Conservation (phyloP, 2,888 invertebrate genomes). For the Eupeodes latifasciatus region DNA sequence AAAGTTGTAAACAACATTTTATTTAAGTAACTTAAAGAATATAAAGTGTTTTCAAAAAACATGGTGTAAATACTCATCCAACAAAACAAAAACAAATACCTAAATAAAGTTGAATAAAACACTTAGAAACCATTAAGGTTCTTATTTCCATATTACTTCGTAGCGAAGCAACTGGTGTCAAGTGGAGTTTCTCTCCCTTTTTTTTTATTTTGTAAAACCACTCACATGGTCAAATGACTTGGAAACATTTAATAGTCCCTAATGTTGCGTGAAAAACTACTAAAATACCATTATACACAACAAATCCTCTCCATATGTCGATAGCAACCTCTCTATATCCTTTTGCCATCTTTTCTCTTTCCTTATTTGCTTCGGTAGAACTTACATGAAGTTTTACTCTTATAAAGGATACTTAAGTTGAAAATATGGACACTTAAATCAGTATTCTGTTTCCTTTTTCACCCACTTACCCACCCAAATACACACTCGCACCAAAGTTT, state of each 20-base stretch:
- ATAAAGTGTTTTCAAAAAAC: neutral
- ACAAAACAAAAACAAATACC: neutral
- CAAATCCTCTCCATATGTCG: constrained; percentile 9
- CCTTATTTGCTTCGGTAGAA: neutral
- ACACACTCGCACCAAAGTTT: neutral
- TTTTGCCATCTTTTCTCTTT: neutral
- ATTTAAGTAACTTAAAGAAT: neutral
- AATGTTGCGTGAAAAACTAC: constrained; percentile 60
- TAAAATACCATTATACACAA: constrained; percentile 19
- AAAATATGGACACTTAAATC: constrained; percentile 53
- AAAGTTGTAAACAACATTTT: neutral
- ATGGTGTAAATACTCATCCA: neutral
- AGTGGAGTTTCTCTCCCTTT: neutral
- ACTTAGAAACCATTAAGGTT: neutral
- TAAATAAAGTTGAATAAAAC: neutral
- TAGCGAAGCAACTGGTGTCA: constrained; percentile 42
- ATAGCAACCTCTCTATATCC: neutral
- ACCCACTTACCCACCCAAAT: neutral
- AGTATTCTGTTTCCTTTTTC: constrained; percentile 51
- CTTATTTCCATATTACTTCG: constrained; percentile 6
- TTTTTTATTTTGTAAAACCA: constrained; percentile 16
- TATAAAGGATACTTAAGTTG: constrained; percentile 25
- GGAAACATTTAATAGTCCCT: constrained; percentile 59
- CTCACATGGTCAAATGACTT: constrained; percentile 47
- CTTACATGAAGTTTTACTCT: neutral